Evolutionary conservation across 2,113 vertebrate genomes (phyloP).

Genomic region (Casuarius casuarius): DNA sequence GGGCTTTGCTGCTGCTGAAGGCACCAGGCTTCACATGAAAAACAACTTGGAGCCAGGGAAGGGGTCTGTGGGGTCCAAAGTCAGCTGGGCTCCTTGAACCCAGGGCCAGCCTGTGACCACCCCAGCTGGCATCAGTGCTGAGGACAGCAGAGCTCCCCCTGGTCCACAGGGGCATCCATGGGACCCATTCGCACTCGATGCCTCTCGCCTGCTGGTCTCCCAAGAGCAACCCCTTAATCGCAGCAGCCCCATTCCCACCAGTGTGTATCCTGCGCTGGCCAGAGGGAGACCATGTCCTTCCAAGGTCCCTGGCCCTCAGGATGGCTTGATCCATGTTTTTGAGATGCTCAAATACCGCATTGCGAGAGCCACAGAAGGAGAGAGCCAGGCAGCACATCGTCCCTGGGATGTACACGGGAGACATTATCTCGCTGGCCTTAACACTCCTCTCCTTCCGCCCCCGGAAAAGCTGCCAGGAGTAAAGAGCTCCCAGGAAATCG

Average conservation of each 20-base stretch:
- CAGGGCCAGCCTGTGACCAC: no score
- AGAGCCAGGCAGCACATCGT: background rate
- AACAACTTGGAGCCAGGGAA: no score
- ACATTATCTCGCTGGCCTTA: slow-evolving; percentile 47
- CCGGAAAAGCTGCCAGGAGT: slow-evolving; percentile 63
- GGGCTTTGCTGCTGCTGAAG: no score
- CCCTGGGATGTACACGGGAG: background rate
- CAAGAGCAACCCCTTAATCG: background rate
- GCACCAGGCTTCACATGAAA: no score
- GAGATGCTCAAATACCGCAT: background rate
- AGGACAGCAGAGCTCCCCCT: background rate
- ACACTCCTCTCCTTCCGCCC: slow-evolving; percentile 49
- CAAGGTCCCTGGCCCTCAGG: background rate
- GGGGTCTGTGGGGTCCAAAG: no score
- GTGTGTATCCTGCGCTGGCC: no score
- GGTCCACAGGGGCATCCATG: no score
- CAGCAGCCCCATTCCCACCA: background rate
- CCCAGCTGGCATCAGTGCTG: no score
- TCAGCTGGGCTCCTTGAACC: no score
- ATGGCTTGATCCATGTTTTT: background rate
- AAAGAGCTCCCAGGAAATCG: slow-evolving; percentile 61
- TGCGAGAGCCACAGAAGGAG: background rate
- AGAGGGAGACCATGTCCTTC: background rate
- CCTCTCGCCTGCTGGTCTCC: no score
- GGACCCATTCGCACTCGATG: background rate